Evolutionary conservation across 2,113 vertebrate genomes (phyloP).

Genomic region (Cyprinodon brontotheroides): DNA sequence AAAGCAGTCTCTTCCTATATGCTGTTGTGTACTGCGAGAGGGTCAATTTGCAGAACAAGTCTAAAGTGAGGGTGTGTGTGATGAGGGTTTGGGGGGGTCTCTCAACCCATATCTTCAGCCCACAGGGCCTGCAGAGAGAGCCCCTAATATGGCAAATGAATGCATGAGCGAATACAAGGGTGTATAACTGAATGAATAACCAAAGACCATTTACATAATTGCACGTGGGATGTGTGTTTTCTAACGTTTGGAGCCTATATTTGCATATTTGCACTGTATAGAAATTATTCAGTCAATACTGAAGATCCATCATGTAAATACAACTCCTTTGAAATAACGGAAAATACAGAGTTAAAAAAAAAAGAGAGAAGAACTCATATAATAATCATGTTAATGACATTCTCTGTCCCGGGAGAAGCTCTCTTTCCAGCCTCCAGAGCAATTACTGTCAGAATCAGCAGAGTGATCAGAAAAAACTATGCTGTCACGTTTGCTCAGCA

Average conservation of each 20-base stretch:
- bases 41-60: slow-evolving; percentile 60
- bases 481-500: slow-evolving; percentile 64
- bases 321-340: slow-evolving; percentile 76
- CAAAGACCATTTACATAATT: slow-evolving; percentile 82
- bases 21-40: slow-evolving; percentile 25
- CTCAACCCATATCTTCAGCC: slow-evolving; percentile 60
- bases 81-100: slow-evolving; percentile 27
- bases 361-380: slow-evolving; percentile 59
- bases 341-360: slow-evolving; percentile 27
- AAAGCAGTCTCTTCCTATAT: slow-evolving; percentile 57
- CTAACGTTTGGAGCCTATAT: slow-evolving; percentile 69
- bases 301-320: slow-evolving; percentile 79
- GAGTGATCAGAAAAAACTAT: slow-evolving; percentile 51
- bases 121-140: slow-evolving; percentile 65
- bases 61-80: slow-evolving; percentile 13
- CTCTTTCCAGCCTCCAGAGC: slow-evolving; percentile 60
- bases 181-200: slow-evolving; percentile 81
- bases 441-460: slow-evolving; percentile 55
- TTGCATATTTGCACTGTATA: slow-evolving; percentile 79
- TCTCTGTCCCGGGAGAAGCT: slow-evolving; percentile 72
- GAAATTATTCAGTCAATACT: slow-evolving; percentile 80
- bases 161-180: slow-evolving; percentile 79
- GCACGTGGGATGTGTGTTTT: slow-evolving; percentile 77
- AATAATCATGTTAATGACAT: slow-evolving; percentile 79
- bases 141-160: slow-evolving; percentile 79